These are phyloP conservation scores for Nyctereutes procyonoides DNA, from an alignment of 2,113 vertebrate genomes.

Conservation along the genomic window DNA sequence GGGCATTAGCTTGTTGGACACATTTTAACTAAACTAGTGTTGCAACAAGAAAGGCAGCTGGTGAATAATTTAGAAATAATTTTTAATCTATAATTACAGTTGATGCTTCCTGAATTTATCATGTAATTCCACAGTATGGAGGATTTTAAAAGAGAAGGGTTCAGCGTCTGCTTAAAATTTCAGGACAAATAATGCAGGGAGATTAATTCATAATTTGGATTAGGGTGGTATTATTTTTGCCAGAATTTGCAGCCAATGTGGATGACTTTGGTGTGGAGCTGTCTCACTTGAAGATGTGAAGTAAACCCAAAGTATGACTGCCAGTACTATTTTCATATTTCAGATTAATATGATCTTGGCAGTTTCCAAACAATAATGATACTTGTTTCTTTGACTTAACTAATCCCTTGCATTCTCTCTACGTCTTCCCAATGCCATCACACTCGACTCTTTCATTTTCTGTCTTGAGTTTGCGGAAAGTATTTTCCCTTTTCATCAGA, in stretches of 20 bases:
- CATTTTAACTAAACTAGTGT: not conserved
- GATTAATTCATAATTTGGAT: slow-evolving; percentile 55
- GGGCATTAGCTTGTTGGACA: not conserved
- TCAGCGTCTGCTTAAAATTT: slow-evolving; percentile 4
- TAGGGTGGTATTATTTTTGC: not conserved
- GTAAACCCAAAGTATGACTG: not conserved
- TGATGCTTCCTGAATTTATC: not conserved
- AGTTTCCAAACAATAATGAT: slow-evolving; percentile 11
- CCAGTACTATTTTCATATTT: slow-evolving; percentile 31
- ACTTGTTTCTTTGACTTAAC: not conserved
- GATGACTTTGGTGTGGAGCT: slow-evolving; percentile 17
- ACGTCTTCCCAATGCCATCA: not conserved
- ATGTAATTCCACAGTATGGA: not conserved
- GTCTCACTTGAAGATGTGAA: not conserved
- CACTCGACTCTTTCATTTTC: not conserved
- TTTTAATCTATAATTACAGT: not conserved
- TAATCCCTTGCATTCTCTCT: not conserved
- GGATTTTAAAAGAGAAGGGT: not conserved
- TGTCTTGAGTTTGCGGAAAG: slow-evolving; percentile 9
- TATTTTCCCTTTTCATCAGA: not conserved
- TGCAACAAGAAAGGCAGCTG: not conserved
- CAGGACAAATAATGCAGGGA: slow-evolving; percentile 37
- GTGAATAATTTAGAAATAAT: not conserved
- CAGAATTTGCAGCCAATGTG: not conserved
- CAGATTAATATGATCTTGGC: slow-evolving; percentile 2